These are phyloP conservation scores for Ypsolopha sequella DNA, from an alignment of 2,888 invertebrate species.

Conservation along the genomic window DNA sequence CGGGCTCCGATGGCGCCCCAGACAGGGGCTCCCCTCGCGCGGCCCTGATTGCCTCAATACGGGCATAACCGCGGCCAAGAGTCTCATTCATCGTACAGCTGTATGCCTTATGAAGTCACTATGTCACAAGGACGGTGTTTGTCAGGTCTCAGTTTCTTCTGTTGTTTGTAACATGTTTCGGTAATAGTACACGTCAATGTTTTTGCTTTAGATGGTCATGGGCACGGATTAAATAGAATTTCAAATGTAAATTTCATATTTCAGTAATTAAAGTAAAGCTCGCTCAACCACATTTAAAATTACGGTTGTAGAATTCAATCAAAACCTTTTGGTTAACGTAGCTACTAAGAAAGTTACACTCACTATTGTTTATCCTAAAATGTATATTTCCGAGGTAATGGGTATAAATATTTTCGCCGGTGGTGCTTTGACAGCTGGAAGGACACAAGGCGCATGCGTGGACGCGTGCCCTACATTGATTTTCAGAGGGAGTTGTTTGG, in stretches of 20 bases:
- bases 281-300: too few species aligned
- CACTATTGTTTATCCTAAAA: background rate
- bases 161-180: too few species aligned
- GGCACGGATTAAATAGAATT: too few species aligned
- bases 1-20: conserved; percentile 41
- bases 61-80: conserved; percentile 75
- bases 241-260: too few species aligned
- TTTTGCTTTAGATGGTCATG: too few species aligned
- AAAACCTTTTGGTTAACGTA: background rate
- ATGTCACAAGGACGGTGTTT: background rate
- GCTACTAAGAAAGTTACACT: background rate
- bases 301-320: too few species aligned
- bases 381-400: too few species aligned
- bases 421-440: conserved; percentile 29
- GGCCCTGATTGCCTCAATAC: conserved; percentile 69
- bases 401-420: conserved; percentile 18
- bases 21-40: conserved; percentile 55
- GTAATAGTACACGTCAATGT: too few species aligned
- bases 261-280: too few species aligned
- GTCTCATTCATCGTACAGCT: conserved; percentile 72
- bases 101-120: conserved; percentile 1
- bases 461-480: conserved; percentile 53
- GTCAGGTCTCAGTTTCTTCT: too few species aligned
- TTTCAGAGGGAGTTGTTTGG: conserved; percentile 29
- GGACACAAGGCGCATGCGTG: conserved; percentile 19